Conservation (phyloP, 2,113 vertebrate genomes). For the Hepsetus odoe region DNA sequence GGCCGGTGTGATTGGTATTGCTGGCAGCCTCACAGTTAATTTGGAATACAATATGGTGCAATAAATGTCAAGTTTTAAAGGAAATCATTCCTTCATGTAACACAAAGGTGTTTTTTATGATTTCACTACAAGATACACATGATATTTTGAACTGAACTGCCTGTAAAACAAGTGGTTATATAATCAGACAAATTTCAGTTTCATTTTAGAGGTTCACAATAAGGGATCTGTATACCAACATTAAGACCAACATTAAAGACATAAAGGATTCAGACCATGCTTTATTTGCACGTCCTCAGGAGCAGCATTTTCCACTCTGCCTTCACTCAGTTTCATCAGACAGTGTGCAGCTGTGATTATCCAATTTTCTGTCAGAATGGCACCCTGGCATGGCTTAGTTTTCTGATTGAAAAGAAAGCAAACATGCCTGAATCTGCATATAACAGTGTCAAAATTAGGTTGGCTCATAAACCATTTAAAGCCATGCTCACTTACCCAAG, state of each 20-base stretch:
- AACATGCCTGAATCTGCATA: background rate
- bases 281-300: background rate
- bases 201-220: no score
- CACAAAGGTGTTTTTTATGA: no score
- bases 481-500: conserved; percentile 56
- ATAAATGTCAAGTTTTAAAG: no score
- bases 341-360: conserved; percentile 87
- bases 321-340: conserved; percentile 62
- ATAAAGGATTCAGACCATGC: conserved; percentile 60
- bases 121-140: background rate
- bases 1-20: no score
- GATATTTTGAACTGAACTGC: background rate
- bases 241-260: background rate
- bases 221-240: background rate
- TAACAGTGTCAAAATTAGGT: background rate
- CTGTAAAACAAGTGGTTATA: no score
- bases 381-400: conserved; percentile 73
- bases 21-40: no score
- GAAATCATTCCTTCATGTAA: no score
- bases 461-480: background rate
- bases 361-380: conserved; percentile 78
- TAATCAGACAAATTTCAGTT: no score
- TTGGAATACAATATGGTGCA: no score
- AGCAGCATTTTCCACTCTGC: background rate
- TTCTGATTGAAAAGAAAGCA: conserved; percentile 20